A percentile compares a stretch with the other conserved stretches of the same genome.
Conservation (phyloP, 2,888 invertebrate species). For the Acleris holmiana region DNA sequence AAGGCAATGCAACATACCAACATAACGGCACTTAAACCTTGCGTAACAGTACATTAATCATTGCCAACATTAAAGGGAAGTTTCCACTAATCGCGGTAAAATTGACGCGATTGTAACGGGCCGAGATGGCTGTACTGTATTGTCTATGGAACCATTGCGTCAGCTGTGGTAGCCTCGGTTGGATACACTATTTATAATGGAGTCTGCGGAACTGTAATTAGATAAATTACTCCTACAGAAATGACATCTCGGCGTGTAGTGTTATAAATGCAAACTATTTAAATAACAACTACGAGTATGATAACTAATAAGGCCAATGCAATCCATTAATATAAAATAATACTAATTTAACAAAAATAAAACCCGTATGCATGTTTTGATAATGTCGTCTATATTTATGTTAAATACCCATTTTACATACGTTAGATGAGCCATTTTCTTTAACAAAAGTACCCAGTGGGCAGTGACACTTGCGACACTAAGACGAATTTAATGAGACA, state of each 20-base stretch:
- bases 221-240: not conserved
- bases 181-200: conserved; percentile 23
- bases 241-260: not conserved
- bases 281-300: no score
- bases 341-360: no score
- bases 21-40: conserved; percentile 23
- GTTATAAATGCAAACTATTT: no score
- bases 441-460: no score
- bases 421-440: no score
- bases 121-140: conserved; percentile 31
- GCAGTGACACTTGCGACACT: no score
- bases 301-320: no score
- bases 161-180: conserved; percentile 23
- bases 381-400: no score
- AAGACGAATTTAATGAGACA: no score
- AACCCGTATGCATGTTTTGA: no score
- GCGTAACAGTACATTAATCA: conserved; percentile 31
- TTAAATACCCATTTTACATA: no score
- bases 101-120: conserved; percentile 34
- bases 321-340: no score
- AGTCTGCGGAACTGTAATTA: conserved; percentile 4
- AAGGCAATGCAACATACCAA: conserved; percentile 19
- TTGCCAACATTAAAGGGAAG: conserved; percentile 33
- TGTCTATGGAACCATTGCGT: conserved; percentile 34
- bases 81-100: conserved; percentile 29